A percentile compares a stretch with the other conserved stretches of the same genome.
Evolutionary conservation across 2,888 invertebrate species (phyloP).

Genomic region (Drosophila differens): DNA sequence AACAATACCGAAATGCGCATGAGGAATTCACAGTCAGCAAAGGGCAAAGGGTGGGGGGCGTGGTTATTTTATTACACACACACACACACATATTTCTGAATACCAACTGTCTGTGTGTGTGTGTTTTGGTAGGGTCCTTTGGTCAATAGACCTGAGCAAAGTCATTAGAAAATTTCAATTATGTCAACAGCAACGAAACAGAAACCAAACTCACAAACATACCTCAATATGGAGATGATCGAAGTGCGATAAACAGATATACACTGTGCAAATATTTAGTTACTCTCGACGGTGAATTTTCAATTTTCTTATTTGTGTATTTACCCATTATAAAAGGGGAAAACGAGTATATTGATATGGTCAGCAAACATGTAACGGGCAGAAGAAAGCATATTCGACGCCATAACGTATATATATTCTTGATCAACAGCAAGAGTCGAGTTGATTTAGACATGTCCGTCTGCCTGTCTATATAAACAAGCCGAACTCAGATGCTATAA

Average conservation of each 20-base stretch:
- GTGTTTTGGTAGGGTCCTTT: constrained; percentile 43
- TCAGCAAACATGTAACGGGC: not conserved
- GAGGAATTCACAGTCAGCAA: constrained; percentile 19
- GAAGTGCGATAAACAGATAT: not conserved
- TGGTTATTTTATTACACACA: constrained; percentile 36
- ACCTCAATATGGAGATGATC: constrained; percentile 30
- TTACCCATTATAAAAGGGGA: not conserved
- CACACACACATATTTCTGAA: constrained; percentile 9
- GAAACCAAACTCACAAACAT: constrained; percentile 25
- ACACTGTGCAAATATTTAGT: not conserved
- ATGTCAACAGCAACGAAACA: constrained; percentile 57
- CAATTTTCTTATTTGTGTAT: not conserved
- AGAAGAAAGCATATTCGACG: not conserved
- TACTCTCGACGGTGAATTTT: not conserved
- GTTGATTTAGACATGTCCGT: not conserved
- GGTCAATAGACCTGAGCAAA: constrained; percentile 68
- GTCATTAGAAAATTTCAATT: constrained; percentile 77
- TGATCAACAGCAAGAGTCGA: not conserved
- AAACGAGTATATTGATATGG: not conserved
- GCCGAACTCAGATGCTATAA: not conserved
- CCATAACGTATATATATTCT: not conserved
- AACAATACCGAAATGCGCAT: constrained; percentile 54
- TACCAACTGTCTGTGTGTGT: constrained; percentile 14
- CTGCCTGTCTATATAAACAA: not conserved
- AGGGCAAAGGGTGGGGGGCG: not conserved